Base-by-base conservation (phyloP, 1,140 invertebrate genomes). In the Lasioglossum baleicum region DNA sequence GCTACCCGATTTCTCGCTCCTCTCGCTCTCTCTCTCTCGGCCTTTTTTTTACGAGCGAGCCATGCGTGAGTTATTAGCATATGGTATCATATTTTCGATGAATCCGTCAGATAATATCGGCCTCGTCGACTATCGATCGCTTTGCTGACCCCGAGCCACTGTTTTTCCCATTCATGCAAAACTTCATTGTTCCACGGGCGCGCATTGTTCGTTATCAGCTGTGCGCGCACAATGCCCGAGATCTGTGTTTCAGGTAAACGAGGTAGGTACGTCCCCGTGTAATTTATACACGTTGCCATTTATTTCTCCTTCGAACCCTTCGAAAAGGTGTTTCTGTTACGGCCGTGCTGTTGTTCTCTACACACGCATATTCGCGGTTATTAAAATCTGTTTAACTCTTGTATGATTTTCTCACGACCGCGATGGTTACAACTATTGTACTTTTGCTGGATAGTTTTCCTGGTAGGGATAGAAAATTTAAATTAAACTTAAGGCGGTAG, bases 21-120 rank as follows among this genome's bases (percentile, higher is more conserved):
- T 26, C 35, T 35, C 35, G 1, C 35, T 72, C 35, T 35, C 35
- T 35, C 35, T 72, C 17, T 3, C 5, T 26, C 56, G 17, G 5
- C 51, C 10, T 42, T 26, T 26, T 26, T 65, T 82, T 81, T 75
- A 65, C 72, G 63, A 11, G 5, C 75, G 60, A 88, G 68, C 85
- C 87, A 83, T 89, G 90, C 90, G 88, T 91, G 88, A 92, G 86
- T 90, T 92, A 92, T 92, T 92, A 92, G 88, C 90, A 92, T 92
- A 90, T 90, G 87, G 88, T 88, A 90, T 89, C 82, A 87, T 87
- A 89, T 90, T 89, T 89, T 89, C 87, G 90, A 91, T 92, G 87
- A 87, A 87, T 71, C 83, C 84, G 83, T 42, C 65, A 89, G 90
- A 92, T 91, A 91, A 85, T 64, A 66, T 70, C 40, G 35, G 79